These are phyloP conservation scores for Clarias laeviceps DNA, from an alignment of 2,797 vertebrate species.

Conservation along the genomic window DNA sequence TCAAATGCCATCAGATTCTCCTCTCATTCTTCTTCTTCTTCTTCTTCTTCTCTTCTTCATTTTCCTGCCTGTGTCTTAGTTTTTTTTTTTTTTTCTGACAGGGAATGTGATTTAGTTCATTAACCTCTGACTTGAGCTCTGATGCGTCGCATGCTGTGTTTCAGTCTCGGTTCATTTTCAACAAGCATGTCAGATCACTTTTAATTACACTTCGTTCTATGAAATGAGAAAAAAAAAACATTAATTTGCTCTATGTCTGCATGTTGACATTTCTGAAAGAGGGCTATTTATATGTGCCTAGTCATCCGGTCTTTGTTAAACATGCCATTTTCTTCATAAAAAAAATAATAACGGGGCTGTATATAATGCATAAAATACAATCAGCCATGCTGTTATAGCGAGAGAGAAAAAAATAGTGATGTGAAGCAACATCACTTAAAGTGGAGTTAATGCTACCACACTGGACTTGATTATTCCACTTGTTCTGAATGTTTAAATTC, in stretches of 20 bases:
- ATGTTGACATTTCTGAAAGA: not conserved
- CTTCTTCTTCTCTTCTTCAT: not conserved
- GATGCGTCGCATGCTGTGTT: not conserved
- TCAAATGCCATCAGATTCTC: not conserved
- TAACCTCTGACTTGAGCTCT: conserved; percentile 3
- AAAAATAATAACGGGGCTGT: not conserved
- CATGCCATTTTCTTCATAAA: not conserved
- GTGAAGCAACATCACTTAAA: not conserved
- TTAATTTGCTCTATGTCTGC: not conserved
- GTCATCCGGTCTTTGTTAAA: not conserved
- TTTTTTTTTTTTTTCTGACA: not conserved
- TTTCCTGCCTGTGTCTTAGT: not conserved
- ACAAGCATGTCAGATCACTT: not conserved
- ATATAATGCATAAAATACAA: not conserved
- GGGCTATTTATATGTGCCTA: not conserved
- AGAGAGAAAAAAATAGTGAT: not conserved
- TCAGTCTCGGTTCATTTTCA: not conserved
- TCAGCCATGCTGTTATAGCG: not conserved
- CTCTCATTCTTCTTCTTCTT: not conserved
- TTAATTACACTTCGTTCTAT: not conserved
- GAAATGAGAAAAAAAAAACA: not conserved
- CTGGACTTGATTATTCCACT: not conserved
- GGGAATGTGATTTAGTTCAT: not conserved
- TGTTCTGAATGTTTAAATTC: not conserved
- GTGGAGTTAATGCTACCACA: not conserved